Evolutionary conservation across 2,888 invertebrate species (phyloP), one percentile per base, ranked within the genome.

Genomic region (Drosophila colorata): DNA sequence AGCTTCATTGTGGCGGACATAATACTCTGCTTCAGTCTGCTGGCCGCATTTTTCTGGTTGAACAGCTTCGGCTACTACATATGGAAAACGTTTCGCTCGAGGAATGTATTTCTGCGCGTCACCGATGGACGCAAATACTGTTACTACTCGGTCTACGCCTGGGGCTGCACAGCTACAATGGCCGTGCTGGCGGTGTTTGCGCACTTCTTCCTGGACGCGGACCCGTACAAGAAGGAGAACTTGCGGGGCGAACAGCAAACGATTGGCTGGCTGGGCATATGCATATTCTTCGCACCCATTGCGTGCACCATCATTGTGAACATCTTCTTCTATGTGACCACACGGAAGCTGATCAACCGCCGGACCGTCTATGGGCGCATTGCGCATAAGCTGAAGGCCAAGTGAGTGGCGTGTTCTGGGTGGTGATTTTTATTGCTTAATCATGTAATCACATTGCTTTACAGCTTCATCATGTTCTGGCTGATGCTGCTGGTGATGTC

Each of bases 41-140:
- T 97, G 74, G 96, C 95, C 33, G 96, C 96, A 52, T 97, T 97
- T 92, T 96, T 97, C 89, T 97, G 97, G 97, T 92, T 97, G 3
- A 97, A 96, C 80, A 96, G 96, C 89, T 94, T 96, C 70, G 97
- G 97, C 51, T 97, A 96, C 90, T 97, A 97, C 90, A 95, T 97
- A 70, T 97, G 97, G 97, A 96, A 95, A 90, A 97, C 96, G 1
- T 97, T 97, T 90, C 95, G 96, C 85, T 97, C 97, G 5, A 93
- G 96, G 47, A 97, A 97, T 91, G 96, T 97, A 4, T 97, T 97
- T 86, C 92, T 97, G 4, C 93, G 97, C 59, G 96, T 97, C 60
- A 97, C 97, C 0, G 97, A 97, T 91, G 96, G 96, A 0, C 94
- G 95, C 67, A 97, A 97, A 92, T 97, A 97, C 90, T 97, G 97